These are phyloP conservation scores for Phyllopteryx taeniolatus DNA, from an alignment of 2,113 vertebrate genomes.

Conservation along the genomic window DNA sequence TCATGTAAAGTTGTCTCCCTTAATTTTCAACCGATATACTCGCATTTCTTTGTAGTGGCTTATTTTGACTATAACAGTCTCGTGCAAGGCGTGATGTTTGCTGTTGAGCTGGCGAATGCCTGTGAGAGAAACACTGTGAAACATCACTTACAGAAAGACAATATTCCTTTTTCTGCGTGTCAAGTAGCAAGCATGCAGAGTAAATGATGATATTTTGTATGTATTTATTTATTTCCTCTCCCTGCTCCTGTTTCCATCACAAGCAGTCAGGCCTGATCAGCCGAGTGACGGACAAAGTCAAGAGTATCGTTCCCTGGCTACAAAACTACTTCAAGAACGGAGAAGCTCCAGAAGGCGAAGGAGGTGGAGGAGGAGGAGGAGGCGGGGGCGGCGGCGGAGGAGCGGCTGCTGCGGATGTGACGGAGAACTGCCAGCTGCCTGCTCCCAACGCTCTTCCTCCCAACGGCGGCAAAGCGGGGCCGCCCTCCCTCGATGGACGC, in stretches of 20 bases:
- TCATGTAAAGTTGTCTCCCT: too few relatives aligned
- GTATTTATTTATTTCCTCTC: too few relatives aligned
- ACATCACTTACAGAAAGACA: not conserved
- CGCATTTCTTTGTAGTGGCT: too few relatives aligned
- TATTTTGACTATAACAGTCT: not conserved
- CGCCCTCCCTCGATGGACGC: constrained; percentile 73
- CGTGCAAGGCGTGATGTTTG: not conserved
- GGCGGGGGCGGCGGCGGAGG: constrained; percentile 42
- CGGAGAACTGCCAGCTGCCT: constrained; percentile 64
- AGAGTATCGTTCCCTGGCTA: constrained; percentile 96
- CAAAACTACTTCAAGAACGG: constrained; percentile 91
- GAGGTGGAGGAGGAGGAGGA: not conserved
- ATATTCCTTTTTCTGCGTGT: not conserved
- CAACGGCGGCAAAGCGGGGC: constrained; percentile 75
- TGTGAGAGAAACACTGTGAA: not conserved
- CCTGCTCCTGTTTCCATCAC: not conserved
- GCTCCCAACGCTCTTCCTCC: constrained; percentile 67
- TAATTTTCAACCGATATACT: too few relatives aligned
- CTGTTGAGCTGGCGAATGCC: not conserved
- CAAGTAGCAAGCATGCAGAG: not conserved
- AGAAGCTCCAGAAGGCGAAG: constrained; percentile 70
- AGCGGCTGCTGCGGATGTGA: constrained; percentile 20
- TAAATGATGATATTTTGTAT: too few relatives aligned
- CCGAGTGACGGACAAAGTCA: constrained; percentile 92
- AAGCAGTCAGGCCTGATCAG: constrained; percentile 83